Evolutionary conservation across 1,140 invertebrate genomes (phyloP).

Genomic region (Drosophila tsacasi): DNA sequence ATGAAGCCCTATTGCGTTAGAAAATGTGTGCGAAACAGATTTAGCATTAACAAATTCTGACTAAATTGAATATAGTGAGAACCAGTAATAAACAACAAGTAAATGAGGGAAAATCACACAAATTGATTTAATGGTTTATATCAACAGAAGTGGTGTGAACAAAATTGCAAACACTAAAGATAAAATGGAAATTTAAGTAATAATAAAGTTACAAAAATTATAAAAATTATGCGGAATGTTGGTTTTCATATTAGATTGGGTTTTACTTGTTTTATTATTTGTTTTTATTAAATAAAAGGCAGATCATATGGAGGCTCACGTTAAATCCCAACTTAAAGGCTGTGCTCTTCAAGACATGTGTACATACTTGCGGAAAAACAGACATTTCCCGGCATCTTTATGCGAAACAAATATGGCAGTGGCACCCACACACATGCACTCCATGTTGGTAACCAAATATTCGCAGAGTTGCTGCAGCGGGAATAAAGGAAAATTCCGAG

Average conservation of each 20-base stretch:
- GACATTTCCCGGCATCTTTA: conserved; percentile 30
- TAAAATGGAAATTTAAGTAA: conserved; percentile 68
- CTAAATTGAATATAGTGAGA: conserved; percentile 47
- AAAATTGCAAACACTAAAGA: conserved; percentile 34
- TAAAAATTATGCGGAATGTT: conserved; percentile 24
- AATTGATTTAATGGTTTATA: conserved; percentile 39
- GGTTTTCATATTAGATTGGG: conserved; percentile 1
- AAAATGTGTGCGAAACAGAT: conserved; percentile 41
- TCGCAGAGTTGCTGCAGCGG: conserved; percentile 23
- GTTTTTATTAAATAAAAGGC: too few relatives aligned
- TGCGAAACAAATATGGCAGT: conserved; percentile 59
- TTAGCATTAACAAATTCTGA: conserved; percentile 51
- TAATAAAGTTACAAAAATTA: conserved; percentile 80
- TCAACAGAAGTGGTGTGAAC: conserved; percentile 14
- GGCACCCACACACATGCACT: conserved; percentile 26
- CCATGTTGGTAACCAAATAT: conserved; percentile 65
- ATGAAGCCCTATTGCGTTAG: conserved; percentile 68
- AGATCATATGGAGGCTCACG: background rate
- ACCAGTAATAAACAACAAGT: conserved; percentile 43
- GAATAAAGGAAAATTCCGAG: conserved; percentile 40
- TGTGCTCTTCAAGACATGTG: conserved; percentile 37
- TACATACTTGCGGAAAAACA: conserved; percentile 20
- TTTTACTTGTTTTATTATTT: background rate
- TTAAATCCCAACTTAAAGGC: conserved; percentile 32
- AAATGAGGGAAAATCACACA: conserved; percentile 37